Percentiles rank a stretch among this genome's conserved stretches.
These are phyloP conservation scores for Aleadryas rufinucha DNA, from an alignment of 2,113 vertebrate genomes.

Conservation along the genomic window DNA sequence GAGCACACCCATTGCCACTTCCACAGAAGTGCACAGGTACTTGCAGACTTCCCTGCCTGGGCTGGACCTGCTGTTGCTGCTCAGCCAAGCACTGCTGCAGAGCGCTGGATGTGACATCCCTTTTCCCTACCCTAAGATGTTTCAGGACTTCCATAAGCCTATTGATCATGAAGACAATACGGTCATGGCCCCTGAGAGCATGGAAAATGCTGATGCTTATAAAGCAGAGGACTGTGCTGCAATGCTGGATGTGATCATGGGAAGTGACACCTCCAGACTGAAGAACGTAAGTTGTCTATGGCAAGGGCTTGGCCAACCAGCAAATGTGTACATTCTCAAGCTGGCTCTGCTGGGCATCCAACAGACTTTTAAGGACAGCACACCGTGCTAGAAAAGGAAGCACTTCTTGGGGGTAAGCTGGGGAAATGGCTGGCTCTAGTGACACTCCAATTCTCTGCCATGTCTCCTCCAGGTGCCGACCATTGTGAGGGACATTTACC, in stretches of 20 bases:
- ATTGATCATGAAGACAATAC: background rate
- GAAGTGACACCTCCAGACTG: background rate
- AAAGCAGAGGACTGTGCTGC: background rate
- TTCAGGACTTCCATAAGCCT: background rate
- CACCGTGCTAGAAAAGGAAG: background rate
- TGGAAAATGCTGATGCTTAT: background rate
- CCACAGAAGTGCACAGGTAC: background rate
- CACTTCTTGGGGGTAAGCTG: background rate
- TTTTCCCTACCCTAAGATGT: background rate
- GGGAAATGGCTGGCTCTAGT: background rate
- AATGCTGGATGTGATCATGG: background rate
- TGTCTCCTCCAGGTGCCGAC: background rate
- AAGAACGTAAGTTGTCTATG: background rate
- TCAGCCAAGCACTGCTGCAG: background rate
- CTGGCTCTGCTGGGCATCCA: background rate
- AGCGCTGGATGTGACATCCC: background rate
- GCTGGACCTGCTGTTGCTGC: background rate
- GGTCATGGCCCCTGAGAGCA: background rate
- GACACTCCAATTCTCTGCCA: background rate
- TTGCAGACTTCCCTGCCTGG: background rate
- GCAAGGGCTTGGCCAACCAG: background rate
- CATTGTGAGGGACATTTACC: background rate
- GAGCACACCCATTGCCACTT: rapidly evolving
- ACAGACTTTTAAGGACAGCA: background rate
- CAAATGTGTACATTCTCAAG: background rate